Base-by-base conservation (phyloP, 2,888 invertebrate species). In the Tipula vernalis region DNA sequence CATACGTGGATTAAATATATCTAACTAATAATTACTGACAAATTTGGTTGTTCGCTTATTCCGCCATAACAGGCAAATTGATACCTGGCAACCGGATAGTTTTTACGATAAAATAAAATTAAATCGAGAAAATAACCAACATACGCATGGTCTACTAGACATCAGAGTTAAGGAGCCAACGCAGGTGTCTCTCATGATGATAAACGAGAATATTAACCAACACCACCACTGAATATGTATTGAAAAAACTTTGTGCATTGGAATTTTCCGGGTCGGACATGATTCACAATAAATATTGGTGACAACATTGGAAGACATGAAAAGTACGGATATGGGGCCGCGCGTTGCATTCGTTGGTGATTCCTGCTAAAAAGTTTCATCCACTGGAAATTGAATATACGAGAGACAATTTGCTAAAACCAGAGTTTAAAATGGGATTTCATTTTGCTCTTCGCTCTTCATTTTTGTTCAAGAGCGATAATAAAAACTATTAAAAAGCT, bases 121-220 rank as follows among this genome's bases (percentile, higher is more conserved):
- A 41, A 99, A 99, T 92, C 95, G 94, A 90, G 92, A 93, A 87
- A 94, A 96, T 90, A 97, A 97, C 88, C 93, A 99, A 89, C 99
- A 99, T 90, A 99, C 99, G 0, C 93, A 99, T 13, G 99, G 99
- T 91, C 93, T 99, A 88, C 92, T 98, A 94, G 99, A 99, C 92
- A 99, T 99, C 87, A 98, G 99, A 93, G 97, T 99, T 0, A 99
- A 99, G 92, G 99, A 99, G 91, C 98, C 98, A 88, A 97, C 98
- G 36, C 93, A 96, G 88, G 99, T 99, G 91, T 98, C 98, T 89
- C 91, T 99, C 88, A 96, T 96, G 90, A 97, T 95, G 91, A 97
- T 90, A 95, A 96, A 88, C 95, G 96, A 88, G 96, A 97, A 89
- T 99, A 96, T 91, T 96, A 98, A 94, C 97, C 98, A 4, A 97